Conservation (phyloP, 1,140 invertebrate genomes). For the Delia radicum region DNA sequence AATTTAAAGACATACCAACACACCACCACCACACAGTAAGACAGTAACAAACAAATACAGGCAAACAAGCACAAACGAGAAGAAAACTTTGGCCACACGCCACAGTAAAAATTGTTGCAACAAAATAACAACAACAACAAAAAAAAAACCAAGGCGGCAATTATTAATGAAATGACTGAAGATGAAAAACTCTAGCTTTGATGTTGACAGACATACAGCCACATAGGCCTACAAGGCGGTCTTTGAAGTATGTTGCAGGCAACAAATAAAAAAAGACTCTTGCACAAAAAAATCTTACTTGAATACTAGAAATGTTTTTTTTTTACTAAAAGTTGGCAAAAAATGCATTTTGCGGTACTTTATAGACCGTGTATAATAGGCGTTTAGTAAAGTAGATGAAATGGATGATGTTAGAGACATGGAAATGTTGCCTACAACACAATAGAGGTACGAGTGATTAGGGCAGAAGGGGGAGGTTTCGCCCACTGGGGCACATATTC, state of each 20-base stretch:
- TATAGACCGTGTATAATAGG: background rate
- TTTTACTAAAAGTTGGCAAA: background rate
- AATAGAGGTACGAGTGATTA: background rate
- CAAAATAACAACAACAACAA: background rate
- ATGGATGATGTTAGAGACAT: background rate
- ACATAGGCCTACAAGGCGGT: conserved; percentile 16
- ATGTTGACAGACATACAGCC: conserved; percentile 9
- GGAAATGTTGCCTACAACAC: background rate
- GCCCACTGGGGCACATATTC: no score
- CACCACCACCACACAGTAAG: background rate
- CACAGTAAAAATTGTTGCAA: background rate
- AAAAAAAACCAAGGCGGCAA: background rate
- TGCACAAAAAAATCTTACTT: background rate
- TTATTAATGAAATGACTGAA: conserved; percentile 19
- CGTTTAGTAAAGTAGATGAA: background rate
- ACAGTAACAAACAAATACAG: background rate
- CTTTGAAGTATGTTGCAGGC: conserved; percentile 10
- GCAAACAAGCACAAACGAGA: background rate
- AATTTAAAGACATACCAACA: background rate
- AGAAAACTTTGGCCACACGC: conserved; percentile 20
- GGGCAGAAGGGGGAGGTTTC: background rate
- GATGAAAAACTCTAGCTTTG: conserved; percentile 10
- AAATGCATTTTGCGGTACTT: background rate
- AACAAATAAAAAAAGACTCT: background rate
- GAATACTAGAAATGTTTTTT: background rate